Evolutionary conservation across 2,888 invertebrate species (phyloP).

Genomic region (Rhingia campestris): DNA sequence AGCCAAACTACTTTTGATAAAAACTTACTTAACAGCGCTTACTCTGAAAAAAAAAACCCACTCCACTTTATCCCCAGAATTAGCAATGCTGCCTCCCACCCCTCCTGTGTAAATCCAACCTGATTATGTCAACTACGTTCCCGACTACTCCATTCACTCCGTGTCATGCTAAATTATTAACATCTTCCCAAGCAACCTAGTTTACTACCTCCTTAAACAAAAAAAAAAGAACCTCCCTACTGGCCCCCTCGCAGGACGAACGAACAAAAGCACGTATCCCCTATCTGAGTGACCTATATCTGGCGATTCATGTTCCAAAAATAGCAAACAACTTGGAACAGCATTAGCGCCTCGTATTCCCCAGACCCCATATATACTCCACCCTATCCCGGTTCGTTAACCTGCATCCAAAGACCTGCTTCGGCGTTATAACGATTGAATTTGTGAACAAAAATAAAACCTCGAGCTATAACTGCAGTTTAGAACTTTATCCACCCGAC

Average conservation of each 20-base stretch:
- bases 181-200: conserved; percentile 63
- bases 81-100: conserved; percentile 39
- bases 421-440: conserved; percentile 37
- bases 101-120: conserved; percentile 34
- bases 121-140: conserved; percentile 62
- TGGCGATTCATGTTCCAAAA: conserved; percentile 40
- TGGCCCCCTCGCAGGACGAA: neutral
- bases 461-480: conserved; percentile 37
- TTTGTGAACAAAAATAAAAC: conserved; percentile 13
- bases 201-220: conserved; percentile 26
- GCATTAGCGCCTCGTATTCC: conserved; percentile 18
- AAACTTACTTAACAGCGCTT: conserved; percentile 28
- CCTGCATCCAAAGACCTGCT: conserved; percentile 35
- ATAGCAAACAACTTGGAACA: conserved; percentile 50
- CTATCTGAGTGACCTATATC: conserved; percentile 65
- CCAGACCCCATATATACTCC: neutral
- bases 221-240: neutral
- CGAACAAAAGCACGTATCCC: conserved; percentile 23
- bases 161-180: conserved; percentile 62
- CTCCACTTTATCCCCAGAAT: conserved; percentile 18
- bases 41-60: neutral
- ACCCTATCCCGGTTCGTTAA: conserved; percentile 52
- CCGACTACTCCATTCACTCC: conserved; percentile 50
- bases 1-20: conserved; percentile 36
- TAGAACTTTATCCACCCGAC: conserved; percentile 21